phyloP scores from a whole-genome alignment of 2,797 vertebrate genomes.

The Aplochiton taeniatus region DNA sequence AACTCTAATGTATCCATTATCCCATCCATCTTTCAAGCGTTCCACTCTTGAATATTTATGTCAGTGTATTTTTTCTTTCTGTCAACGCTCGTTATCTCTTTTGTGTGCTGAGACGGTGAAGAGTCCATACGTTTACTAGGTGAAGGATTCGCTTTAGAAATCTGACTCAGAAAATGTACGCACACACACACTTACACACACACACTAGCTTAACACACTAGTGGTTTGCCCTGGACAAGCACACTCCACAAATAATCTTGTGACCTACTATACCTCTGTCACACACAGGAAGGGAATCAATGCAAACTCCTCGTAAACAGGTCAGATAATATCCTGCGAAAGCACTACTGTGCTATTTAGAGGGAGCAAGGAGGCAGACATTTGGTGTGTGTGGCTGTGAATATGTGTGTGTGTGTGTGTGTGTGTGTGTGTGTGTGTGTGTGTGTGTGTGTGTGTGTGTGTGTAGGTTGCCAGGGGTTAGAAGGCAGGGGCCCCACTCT shows the following conservation, averaged over 20 bases:
- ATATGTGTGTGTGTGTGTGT: background rate
- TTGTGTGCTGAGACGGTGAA: constrained; percentile 25
- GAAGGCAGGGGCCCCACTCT: constrained; percentile 57
- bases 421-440: background rate
- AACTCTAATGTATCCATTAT: too few species aligned
- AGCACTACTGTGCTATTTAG: constrained; percentile 2
- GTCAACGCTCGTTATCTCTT: constrained; percentile 52
- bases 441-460: constrained; percentile 4
- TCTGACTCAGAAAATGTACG: constrained; percentile 34
- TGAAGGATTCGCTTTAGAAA: constrained; percentile 45
- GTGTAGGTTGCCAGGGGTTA: constrained; percentile 39
- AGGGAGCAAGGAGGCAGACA: too few species aligned
- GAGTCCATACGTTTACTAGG: constrained; percentile 29
- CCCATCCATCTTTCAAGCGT: constrained; percentile 62
- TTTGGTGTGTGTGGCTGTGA: background rate
- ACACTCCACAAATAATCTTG: constrained; percentile 22
- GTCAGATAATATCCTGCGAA: constrained; percentile 41
- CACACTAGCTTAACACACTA: background rate
- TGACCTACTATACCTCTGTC: constrained; percentile 33
- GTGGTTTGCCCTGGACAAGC: too few species aligned
- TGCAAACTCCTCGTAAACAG: constrained; percentile 29
- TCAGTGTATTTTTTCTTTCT: constrained; percentile 13
- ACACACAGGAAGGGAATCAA: constrained; percentile 29
- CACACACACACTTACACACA: background rate
- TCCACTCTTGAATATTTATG: constrained; percentile 35